A percentile compares a stretch with the other conserved stretches of the same genome.
Evolutionary conservation across 2,797 vertebrate genomes (phyloP).

Genomic region (Tinamus major): DNA sequence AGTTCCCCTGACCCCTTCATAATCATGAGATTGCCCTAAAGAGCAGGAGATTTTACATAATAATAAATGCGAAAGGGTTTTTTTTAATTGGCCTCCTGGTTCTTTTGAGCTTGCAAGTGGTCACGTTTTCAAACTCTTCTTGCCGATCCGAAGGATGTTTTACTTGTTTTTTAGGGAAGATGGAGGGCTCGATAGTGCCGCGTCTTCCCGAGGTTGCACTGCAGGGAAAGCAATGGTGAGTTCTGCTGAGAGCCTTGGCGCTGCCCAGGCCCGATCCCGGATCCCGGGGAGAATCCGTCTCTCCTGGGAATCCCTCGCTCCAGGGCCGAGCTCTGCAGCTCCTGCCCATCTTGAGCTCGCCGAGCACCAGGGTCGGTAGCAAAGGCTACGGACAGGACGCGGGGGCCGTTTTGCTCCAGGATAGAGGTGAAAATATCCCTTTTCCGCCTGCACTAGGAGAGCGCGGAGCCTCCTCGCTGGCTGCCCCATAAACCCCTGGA

Average conservation of each 20-base stretch:
- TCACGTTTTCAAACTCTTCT: background rate
- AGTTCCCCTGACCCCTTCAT: constrained; percentile 69
- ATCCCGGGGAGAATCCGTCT: no score
- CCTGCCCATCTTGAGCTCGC: rapidly evolving
- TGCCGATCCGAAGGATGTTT: background rate
- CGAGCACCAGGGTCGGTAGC: background rate
- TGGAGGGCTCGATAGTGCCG: rapidly evolving
- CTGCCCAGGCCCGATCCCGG: no score
- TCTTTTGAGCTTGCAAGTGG: constrained; percentile 17
- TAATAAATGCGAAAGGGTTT: constrained; percentile 3
- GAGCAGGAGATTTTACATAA: constrained; percentile 65
- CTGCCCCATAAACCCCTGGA: constrained; percentile 48
- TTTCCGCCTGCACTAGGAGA: background rate
- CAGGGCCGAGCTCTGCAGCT: background rate
- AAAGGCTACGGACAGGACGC: background rate
- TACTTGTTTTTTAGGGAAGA: background rate
- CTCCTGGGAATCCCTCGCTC: no score
- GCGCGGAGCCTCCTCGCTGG: background rate
- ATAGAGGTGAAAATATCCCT: background rate
- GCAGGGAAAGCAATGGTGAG: rapidly evolving
- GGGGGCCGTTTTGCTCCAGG: background rate
- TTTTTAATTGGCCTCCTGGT: constrained; percentile 56
- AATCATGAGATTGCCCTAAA: constrained; percentile 72
- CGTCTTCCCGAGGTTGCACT: background rate
- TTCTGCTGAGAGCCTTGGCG: background rate